These are phyloP conservation scores for Gallinago solitaria DNA, from an alignment of 2,797 vertebrate genomes.

Conservation along the genomic window DNA sequence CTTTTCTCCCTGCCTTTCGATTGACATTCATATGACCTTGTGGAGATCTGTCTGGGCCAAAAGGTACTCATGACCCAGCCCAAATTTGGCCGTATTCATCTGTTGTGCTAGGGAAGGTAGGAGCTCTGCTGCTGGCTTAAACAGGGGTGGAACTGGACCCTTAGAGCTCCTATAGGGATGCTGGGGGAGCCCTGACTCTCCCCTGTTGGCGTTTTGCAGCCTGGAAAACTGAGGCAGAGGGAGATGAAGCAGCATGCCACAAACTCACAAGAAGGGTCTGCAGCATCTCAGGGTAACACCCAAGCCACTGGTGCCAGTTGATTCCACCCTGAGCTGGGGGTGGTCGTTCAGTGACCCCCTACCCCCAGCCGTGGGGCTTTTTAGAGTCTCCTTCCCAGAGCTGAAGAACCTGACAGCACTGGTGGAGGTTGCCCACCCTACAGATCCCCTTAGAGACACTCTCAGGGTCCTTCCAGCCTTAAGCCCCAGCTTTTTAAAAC, in stretches of 20 bases:
- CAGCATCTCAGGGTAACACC: neutral
- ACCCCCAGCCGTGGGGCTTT: fast-evolving
- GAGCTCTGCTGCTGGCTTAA: neutral
- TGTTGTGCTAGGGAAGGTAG: neutral
- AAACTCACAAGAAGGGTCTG: neutral
- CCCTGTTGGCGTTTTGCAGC: fast-evolving
- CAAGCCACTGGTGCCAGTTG: neutral
- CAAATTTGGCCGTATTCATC: neutral
- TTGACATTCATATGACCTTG: conserved; percentile 16
- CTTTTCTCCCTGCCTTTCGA: neutral
- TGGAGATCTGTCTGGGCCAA: neutral
- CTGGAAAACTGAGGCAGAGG: neutral
- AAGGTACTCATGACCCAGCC: fast-evolving
- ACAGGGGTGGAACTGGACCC: neutral
- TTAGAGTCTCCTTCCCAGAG: neutral
- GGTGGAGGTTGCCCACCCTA: neutral
- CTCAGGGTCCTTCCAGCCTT: neutral
- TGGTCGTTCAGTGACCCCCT: neutral
- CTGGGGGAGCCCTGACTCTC: neutral
- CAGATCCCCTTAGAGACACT: neutral
- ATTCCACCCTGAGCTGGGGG: neutral
- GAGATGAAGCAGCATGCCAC: neutral
- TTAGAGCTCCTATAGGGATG: neutral
- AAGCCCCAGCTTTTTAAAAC: neutral
- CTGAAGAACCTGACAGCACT: neutral